Percentiles rank a stretch among this genome's conserved stretches.
phyloP scores from a whole-genome alignment of 2,797 vertebrate genomes.

The Anguilla pacifica region DNA sequence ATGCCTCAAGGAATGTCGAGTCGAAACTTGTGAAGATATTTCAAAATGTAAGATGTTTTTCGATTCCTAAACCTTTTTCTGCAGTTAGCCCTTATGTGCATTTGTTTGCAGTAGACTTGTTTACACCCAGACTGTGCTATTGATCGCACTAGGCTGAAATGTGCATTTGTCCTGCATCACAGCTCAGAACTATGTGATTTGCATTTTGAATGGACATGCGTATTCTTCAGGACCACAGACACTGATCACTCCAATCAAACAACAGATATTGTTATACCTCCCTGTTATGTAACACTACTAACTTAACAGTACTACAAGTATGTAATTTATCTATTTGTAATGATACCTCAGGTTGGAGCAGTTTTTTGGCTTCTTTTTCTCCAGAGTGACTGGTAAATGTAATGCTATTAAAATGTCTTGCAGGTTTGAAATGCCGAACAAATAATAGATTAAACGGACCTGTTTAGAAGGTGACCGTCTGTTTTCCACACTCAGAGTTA shows the following conservation, averaged over 20 bases:
- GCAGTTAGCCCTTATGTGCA: not conserved
- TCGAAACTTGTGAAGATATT: not conserved
- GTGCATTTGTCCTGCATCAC: not conserved
- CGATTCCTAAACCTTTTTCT: not conserved
- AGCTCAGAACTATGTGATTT: not conserved
- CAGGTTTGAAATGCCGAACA: not conserved
- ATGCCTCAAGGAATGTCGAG: not conserved
- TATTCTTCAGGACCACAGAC: not conserved
- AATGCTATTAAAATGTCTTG: not conserved
- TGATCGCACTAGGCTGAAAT: not conserved
- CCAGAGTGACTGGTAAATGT: not conserved
- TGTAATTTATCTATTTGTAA: not conserved
- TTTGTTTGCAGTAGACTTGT: not conserved
- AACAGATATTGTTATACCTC: not conserved
- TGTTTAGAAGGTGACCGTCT: not conserved
- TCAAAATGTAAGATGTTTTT: not conserved
- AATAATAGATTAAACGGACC: not conserved
- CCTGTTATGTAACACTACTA: not conserved
- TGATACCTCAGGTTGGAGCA: slow-evolving; percentile 19
- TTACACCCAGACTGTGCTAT: not conserved
- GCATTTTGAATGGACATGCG: not conserved
- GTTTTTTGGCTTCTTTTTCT: not conserved
- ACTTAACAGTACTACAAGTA: not conserved
- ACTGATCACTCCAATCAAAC: not conserved
- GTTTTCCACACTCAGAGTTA: not conserved